Evolutionary conservation across 2,113 vertebrate species (phyloP), one percentile per base, ranked within the genome.

Genomic region (Cepphus grylle): DNA sequence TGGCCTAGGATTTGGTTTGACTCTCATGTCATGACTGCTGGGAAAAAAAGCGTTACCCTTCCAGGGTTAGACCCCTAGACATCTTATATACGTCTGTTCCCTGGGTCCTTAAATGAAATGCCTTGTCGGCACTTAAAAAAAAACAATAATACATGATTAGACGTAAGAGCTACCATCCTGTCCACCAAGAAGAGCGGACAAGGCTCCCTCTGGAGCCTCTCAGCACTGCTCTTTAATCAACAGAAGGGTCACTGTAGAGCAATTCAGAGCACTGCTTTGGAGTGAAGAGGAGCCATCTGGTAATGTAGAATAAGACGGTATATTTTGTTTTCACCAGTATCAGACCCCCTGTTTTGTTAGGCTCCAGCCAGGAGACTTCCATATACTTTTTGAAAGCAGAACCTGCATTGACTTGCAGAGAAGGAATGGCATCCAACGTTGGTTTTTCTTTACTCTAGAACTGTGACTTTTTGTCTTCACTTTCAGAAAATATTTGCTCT

Each of bases 71-170:
- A 70, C 62, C 85, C 67, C 50, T 45, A 4, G 81, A 77, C 70
- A 50, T 67, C 53, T 58, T 80, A 6, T 5, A 29, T 14, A 22
- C 50, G 11, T 80, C 66, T 87, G 53, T 59, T 95, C 12, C 47
- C 52, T 12, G 26, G 6, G 15, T 66, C 50, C 34, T 94, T 90
- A 85, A 93, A 73, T 94, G 89, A 66, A 94, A 61, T 83, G 84
- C 80, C 40, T 92, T 94, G 86, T 82, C 23, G 12, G 38, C 74
- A 85, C 53, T 94, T 94, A 73, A 80, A 94, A 77, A 93, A 93
- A 67, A 55, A 2, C 70, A 73, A 42, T 86, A 77, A 80, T 52
- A 84, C 87, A 50, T 63, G 13, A 32, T 70, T 36, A 36, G 61
- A 80, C n/a, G 30, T 56, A 63, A 56, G 40, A 58, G 74, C 72